A percentile compares a stretch with the other conserved stretches of the same genome.
These are phyloP conservation scores for Darevskia nairensis DNA, from an alignment of 2,797 vertebrate species.

Conservation along the genomic window DNA sequence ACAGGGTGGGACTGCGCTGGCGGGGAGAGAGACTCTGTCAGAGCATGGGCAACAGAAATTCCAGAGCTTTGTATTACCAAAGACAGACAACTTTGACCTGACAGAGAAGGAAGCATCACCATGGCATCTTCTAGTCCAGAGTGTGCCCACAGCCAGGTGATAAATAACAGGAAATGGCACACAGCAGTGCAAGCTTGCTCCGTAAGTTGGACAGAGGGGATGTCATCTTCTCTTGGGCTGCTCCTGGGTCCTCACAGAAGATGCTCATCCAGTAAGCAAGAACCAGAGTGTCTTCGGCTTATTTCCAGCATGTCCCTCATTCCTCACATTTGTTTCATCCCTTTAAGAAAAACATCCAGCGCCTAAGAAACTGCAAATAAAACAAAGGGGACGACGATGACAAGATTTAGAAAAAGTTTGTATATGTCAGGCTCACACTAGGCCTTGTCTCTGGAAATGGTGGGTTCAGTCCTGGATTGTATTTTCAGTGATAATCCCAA, in stretches of 20 bases:
- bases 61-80: slow-evolving; percentile 38
- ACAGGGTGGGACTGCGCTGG: neutral
- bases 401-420: slow-evolving; percentile 47
- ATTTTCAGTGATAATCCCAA: neutral
- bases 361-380: slow-evolving; percentile 63
- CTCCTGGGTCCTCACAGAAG: slow-evolving; percentile 63
- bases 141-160: slow-evolving; percentile 38
- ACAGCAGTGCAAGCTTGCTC: slow-evolving; percentile 49
- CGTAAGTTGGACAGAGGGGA: slow-evolving; percentile 50
- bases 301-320: slow-evolving; percentile 74
- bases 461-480: neutral
- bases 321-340: slow-evolving; percentile 71
- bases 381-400: slow-evolving; percentile 41
- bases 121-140: slow-evolving; percentile 27
- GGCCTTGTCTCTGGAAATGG: neutral
- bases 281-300: slow-evolving; percentile 53
- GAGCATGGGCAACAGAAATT: slow-evolving; percentile 49
- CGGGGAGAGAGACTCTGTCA: slow-evolving; percentile 22
- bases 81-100: slow-evolving; percentile 49
- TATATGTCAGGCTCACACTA: neutral
- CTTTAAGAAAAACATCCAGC: slow-evolving; percentile 64
- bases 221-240: slow-evolving; percentile 31
- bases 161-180: slow-evolving; percentile 40
- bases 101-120: slow-evolving; percentile 29
- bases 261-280: slow-evolving; percentile 51